phyloP scores from a whole-genome alignment of 1,140 invertebrate species.

The Agraylea sexmaculata region DNA sequence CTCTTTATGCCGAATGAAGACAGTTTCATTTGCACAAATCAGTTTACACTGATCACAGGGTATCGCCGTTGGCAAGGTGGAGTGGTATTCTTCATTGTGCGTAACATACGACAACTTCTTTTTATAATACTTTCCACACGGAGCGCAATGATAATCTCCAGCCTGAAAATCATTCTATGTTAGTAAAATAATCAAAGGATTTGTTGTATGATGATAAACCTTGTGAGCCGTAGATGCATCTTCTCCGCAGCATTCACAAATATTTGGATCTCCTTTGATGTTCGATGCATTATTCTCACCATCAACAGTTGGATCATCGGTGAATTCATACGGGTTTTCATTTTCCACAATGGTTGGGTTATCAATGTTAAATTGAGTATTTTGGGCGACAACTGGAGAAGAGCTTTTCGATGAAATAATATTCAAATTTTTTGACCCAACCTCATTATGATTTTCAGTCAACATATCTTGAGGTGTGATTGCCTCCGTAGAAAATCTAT shows the following conservation, averaged over 20 bases:
- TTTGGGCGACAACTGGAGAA: too few relatives aligned
- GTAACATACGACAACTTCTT: constrained; percentile 6
- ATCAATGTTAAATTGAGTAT: too few relatives aligned
- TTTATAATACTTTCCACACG: constrained; percentile 14
- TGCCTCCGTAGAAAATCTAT: constrained; percentile 3
- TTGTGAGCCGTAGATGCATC: constrained; percentile 38
- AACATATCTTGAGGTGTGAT: constrained; percentile 2
- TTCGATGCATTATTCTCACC: neutral
- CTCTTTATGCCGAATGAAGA: neutral
- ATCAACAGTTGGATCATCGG: constrained; percentile 6
- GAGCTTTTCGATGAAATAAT: too few relatives aligned
- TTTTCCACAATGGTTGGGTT: neutral
- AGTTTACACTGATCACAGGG: constrained; percentile 8
- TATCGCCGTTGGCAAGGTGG: constrained; percentile 8
- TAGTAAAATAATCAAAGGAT: constrained; percentile 2
- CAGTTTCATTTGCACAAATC: constrained; percentile 8
- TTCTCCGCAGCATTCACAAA: constrained; percentile 42
- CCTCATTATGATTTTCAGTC: constrained; percentile 12
- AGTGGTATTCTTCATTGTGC: constrained; percentile 14
- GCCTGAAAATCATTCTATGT: constrained; percentile 25
- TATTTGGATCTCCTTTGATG: constrained; percentile 15
- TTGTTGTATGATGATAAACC: constrained; percentile 24
- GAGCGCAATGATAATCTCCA: constrained; percentile 35
- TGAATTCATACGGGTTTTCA: constrained; percentile 14
- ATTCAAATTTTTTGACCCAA: constrained; percentile 12